phyloP scores from a whole-genome alignment of 2,113 vertebrate genomes.

The Pollimyrus isidori region DNA sequence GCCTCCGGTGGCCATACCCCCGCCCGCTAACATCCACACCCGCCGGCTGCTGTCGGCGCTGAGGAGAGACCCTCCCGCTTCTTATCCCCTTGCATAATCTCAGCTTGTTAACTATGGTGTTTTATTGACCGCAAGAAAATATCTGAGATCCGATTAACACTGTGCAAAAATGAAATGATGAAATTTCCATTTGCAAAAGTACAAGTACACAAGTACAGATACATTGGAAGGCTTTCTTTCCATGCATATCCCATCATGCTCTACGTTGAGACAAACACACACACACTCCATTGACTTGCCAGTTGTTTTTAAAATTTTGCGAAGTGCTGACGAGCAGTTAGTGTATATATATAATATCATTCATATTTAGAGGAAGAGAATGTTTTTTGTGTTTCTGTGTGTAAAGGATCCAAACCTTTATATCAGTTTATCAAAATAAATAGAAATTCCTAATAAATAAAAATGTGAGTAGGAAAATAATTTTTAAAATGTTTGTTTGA shows the following conservation, averaged over 20 bases:
- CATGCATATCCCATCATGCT: neutral
- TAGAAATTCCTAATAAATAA: neutral
- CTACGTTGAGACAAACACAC: neutral
- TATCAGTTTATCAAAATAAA: neutral
- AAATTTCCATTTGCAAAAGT: neutral
- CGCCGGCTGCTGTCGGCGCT: neutral
- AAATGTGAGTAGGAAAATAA: neutral
- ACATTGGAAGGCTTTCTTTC: neutral
- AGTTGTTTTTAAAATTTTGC: neutral
- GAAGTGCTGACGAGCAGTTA: neutral
- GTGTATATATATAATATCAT: neutral
- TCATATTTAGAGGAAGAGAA: neutral
- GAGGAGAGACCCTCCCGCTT: neutral
- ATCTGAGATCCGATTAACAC: no score
- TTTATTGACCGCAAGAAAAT: neutral
- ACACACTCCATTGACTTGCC: neutral
- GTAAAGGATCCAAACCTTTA: neutral
- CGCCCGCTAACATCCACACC: neutral
- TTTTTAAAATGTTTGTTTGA: neutral
- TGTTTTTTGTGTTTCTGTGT: neutral
- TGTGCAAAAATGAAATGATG: neutral
- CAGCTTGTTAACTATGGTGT: neutral
- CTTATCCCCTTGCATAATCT: slow-evolving; percentile 29
- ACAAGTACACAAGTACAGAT: neutral
- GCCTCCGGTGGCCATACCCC: neutral